Evolutionary conservation across 2,113 vertebrate species (phyloP).

Genomic region (Leucosticte australis): DNA sequence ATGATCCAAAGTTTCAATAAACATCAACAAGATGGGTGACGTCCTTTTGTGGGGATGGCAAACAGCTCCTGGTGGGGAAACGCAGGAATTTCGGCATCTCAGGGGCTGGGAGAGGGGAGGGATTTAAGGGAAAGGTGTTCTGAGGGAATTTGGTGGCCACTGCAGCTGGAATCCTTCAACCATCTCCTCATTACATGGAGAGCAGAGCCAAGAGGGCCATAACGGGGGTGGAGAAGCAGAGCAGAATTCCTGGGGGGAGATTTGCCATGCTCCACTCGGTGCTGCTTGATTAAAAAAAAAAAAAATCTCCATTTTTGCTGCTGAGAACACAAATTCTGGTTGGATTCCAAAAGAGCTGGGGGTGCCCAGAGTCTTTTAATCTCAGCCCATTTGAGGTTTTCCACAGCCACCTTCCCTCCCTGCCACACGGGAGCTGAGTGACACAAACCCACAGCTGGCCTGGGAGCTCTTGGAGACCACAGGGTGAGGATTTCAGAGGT

Average conservation of each 20-base stretch:
- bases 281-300: background rate
- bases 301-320: background rate
- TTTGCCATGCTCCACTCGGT: background rate
- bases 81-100: background rate
- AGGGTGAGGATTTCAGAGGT: background rate
- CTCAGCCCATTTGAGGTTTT: background rate
- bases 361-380: background rate
- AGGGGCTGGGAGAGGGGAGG: background rate
- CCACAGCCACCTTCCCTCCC: background rate
- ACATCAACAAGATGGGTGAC: background rate
- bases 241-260: background rate
- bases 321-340: background rate
- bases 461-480: background rate
- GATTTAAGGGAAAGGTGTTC: background rate
- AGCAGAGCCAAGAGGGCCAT: background rate
- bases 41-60: background rate
- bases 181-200: background rate
- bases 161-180: background rate
- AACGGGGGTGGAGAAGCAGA: background rate
- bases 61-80: background rate
- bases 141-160: background rate
- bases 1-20: background rate
- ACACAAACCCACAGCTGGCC: background rate
- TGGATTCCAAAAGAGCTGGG: background rate
- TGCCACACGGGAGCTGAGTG: fast-evolving